Evolutionary conservation across 1,140 invertebrate species (phyloP).

Genomic region (Aphaenogaster floridana): DNA sequence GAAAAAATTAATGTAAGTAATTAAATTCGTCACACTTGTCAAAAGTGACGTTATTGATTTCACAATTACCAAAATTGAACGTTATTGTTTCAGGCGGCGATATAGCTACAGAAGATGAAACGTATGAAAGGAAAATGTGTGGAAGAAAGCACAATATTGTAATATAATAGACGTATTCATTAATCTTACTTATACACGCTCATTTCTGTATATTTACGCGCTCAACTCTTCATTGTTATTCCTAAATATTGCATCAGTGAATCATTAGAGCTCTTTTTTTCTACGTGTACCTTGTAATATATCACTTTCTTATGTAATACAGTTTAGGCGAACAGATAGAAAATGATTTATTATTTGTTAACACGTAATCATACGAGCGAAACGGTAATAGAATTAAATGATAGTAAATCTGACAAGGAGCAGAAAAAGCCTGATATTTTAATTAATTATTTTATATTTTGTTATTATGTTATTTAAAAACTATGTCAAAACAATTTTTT

Average conservation of each 20-base stretch:
- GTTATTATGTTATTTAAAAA: conserved; percentile 6
- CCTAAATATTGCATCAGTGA: conserved; percentile 25
- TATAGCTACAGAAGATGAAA: conserved; percentile 52
- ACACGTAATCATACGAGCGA: not conserved
- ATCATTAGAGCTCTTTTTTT: conserved; percentile 24
- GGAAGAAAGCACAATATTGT: not conserved
- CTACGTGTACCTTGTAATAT: not conserved
- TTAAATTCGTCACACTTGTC: not conserved
- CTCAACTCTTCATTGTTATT: conserved; percentile 13
- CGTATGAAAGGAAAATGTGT: not conserved
- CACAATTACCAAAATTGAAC: not conserved
- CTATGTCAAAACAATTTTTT: not conserved
- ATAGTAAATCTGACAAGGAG: not conserved
- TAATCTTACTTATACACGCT: conserved; percentile 28
- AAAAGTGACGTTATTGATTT: conserved; percentile 10
- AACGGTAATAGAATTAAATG: not conserved
- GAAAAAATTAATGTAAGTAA: conserved; percentile 70
- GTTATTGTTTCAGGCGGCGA: conserved; percentile 65
- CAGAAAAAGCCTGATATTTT: not conserved
- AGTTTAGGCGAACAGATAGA: not conserved
- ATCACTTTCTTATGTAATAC: conserved; percentile 7
- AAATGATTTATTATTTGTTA: conserved; percentile 17
- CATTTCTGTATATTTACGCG: conserved; percentile 19
- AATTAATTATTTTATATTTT: not conserved
- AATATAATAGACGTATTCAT: conserved; percentile 36